Evolutionary conservation across 2,113 vertebrate genomes (phyloP), one percentile per base, ranked within the genome.

Genomic region (Collichthys lucidus): DNA sequence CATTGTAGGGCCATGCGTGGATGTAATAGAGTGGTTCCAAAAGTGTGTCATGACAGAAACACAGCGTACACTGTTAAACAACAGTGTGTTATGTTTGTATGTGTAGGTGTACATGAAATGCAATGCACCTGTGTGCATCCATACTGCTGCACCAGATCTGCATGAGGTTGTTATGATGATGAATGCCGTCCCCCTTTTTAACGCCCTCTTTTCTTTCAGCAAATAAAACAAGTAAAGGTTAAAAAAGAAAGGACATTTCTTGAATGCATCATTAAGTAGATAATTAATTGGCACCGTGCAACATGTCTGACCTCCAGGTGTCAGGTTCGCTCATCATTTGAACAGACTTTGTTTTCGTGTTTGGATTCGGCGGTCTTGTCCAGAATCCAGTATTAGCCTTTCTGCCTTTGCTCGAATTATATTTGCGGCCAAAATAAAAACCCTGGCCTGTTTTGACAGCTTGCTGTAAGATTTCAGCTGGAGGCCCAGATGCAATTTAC

Each of bases 401-500:
- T 73, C 44, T 63, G 71, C 59, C 29, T 49, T n/a, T 1, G 49
- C 53, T 78, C 26, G 77, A 42, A 81, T 67, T 4, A 61, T 61
- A 68, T 55, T 40, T 67, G 35, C 73, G 73, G 15, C 17, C 14
- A 24, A 7, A 83, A 77, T 26, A 66, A 24, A 60, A 85, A 55
- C 2, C 26, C 60, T n/a, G 24, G 63, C 42, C 16, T 65, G 64
- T 86, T 80, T 65, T 84, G 83, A 89, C 74, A 75, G 74, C 50
- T 24, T 77, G 62, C 70, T 70, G 77, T n/a, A 52, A n/a, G 47
- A 73, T 66, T 86, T 47, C 50, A 55, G 78, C 63, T 35, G 42
- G 59, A 82, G 59, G 83, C 72, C 55, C 59, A 47, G 73, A 78
- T 80, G 83, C 65, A 77, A 63, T 85, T 88, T 79, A 57, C 65